Evolutionary conservation across 2,797 vertebrate species (phyloP), one percentile per base, ranked within the genome.

Genomic region (Orestias chungarensis): DNA sequence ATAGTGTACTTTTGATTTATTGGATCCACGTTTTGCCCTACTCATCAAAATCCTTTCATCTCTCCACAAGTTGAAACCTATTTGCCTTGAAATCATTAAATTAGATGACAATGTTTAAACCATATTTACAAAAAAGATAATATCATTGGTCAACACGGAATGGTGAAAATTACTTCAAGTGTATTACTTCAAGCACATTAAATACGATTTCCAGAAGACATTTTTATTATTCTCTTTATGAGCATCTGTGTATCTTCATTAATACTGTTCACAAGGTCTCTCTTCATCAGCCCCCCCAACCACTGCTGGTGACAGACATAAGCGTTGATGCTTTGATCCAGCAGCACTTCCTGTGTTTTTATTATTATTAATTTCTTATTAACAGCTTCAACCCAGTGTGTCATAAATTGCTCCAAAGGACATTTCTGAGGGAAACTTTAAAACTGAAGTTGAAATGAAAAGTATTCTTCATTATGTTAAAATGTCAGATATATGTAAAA

Each of bases 201-300:
- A 46, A 31, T 52, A 29, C 27, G 9, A 40, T 12, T 15, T 38
- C 29, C 47, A 4, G 43, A 49, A 46, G 3, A 29, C 23, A 23
- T 44, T 20, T 70, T 75, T 27, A 18, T 47, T 40, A 70, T 49
- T 31, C 42, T 70, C 46, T 68, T 68, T 49, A 57, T 65, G 31
- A 46, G 2, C 49, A 29, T 57, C 35, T 62, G 59, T 38, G 17
- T 47, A 25, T 59, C 6, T 42, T 14, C 29, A n/a, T 57, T 65
- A 55, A 29, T 17, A 55, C 52, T 55, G 44, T 15, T 25, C 8
- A 54, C 29, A 43, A 68, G 52, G 20, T 42, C 27, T 55, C 14
- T 27, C 25, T n/a, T 57, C 15, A 64, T 38, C 31, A 29, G n/a
- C 25, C 29, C 14, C 43, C 40, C 71, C 18, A 23, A 43, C 38